These are phyloP conservation scores for Cephus sareptanus DNA, from an alignment of 2,888 invertebrate genomes.

Conservation along the genomic window DNA sequence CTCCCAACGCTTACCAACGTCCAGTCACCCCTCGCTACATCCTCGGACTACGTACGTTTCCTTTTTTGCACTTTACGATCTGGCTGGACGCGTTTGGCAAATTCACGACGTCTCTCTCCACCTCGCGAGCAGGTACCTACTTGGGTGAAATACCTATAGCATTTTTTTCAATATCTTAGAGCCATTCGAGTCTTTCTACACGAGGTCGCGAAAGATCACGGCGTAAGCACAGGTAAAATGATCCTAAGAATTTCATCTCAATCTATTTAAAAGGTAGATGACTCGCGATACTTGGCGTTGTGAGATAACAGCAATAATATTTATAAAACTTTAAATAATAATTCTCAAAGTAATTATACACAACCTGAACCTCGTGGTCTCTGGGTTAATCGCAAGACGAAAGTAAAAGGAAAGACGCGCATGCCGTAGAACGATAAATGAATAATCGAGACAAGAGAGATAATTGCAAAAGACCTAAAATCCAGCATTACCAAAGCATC, in stretches of 20 bases:
- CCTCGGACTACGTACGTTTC: neutral
- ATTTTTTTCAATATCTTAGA: neutral
- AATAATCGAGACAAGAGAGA: neutral
- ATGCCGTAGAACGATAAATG: neutral
- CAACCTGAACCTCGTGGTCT: too few species aligned
- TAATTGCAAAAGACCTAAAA: constrained; percentile 8
- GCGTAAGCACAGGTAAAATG: neutral
- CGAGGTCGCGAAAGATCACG: neutral
- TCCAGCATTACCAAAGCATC: constrained; percentile 1
- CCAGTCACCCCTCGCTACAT: neutral
- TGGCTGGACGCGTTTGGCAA: constrained; percentile 47
- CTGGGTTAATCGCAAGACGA: neutral
- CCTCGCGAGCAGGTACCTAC: neutral
- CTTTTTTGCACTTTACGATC: constrained; percentile 40
- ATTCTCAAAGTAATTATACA: too few species aligned
- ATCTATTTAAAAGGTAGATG: neutral
- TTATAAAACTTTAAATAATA: neutral
- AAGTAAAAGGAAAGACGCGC: neutral
- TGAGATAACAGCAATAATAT: neutral
- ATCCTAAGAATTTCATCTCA: neutral
- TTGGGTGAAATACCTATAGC: neutral
- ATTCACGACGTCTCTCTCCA: constrained; percentile 40
- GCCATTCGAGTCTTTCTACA: neutral
- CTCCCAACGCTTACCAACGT: neutral
- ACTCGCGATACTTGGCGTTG: neutral